These are phyloP conservation scores for Psix sp. DNA, from an alignment of 1,140 invertebrate genomes.

Conservation along the genomic window DNA sequence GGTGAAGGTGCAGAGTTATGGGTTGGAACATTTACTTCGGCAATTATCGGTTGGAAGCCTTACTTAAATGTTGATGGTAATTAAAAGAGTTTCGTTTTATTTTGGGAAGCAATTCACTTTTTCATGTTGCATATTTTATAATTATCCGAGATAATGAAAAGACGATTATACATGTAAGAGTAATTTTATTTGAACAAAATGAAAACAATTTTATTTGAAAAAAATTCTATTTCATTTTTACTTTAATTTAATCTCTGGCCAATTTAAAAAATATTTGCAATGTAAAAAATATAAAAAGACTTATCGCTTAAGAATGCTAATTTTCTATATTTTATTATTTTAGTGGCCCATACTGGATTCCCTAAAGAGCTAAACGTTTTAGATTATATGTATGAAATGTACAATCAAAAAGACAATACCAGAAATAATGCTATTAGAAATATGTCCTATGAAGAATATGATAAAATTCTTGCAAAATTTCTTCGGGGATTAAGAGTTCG, in stretches of 20 bases:
- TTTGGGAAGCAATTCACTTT: no score
- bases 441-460: constrained; percentile 12
- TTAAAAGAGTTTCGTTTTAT: constrained; percentile 9
- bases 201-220: no score
- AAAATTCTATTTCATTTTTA: no score
- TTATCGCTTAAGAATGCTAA: no score
- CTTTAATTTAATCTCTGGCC: no score
- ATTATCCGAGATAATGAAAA: no score
- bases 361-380: constrained; percentile 75
- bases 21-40: constrained; percentile 85
- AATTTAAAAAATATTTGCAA: no score
- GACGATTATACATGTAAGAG: constrained; percentile 1
- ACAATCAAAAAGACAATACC: constrained; percentile 62
- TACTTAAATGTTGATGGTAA: constrained; percentile 87
- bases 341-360: constrained; percentile 84
- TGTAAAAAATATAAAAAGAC: no score
- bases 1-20: constrained; percentile 83
- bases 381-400: constrained; percentile 48
- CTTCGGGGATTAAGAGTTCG: constrained; percentile 72
- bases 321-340: no score
- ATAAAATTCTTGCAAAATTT: constrained; percentile 35
- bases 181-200: no score
- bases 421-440: not conserved
- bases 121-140: no score
- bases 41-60: constrained; percentile 83